A percentile compares a stretch with the other conserved stretches of the same genome.
These are phyloP conservation scores for Engystomops pustulosus DNA, from an alignment of 2,113 vertebrate genomes.

Conservation along the genomic window DNA sequence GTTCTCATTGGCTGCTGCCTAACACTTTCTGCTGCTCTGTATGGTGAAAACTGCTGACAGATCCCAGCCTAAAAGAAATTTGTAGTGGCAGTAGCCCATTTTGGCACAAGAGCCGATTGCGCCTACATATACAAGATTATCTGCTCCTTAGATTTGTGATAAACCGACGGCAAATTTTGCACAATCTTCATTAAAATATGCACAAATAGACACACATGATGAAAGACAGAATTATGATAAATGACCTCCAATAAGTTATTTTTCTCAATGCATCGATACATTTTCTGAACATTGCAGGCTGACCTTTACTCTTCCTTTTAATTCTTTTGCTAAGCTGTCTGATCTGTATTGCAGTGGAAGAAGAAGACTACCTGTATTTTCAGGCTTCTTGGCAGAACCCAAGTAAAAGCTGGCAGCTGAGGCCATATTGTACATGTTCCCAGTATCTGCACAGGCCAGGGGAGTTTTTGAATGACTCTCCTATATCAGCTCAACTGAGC, in stretches of 20 bases:
- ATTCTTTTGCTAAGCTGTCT: background rate
- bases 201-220: no score
- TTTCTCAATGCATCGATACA: background rate
- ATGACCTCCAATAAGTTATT: background rate
- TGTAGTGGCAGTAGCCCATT: no score
- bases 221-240: no score
- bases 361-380: background rate
- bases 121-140: no score
- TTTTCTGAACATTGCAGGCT: background rate
- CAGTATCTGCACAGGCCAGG: conserved; percentile 42
- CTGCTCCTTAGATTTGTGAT: no score
- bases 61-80: no score
- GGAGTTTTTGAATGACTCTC: conserved; percentile 25
- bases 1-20: no score
- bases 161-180: no score
- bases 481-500: conserved; percentile 17
- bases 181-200: no score
- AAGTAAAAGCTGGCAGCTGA: background rate
- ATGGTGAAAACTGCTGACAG: no score
- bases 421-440: conserved; percentile 13
- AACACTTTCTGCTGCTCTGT: no score
- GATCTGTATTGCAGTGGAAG: background rate
- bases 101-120: no score
- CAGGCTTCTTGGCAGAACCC: background rate
- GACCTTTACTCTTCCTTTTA: background rate